phyloP scores from a whole-genome alignment of 2,113 vertebrate genomes.

The Cheirogaleus medius region DNA sequence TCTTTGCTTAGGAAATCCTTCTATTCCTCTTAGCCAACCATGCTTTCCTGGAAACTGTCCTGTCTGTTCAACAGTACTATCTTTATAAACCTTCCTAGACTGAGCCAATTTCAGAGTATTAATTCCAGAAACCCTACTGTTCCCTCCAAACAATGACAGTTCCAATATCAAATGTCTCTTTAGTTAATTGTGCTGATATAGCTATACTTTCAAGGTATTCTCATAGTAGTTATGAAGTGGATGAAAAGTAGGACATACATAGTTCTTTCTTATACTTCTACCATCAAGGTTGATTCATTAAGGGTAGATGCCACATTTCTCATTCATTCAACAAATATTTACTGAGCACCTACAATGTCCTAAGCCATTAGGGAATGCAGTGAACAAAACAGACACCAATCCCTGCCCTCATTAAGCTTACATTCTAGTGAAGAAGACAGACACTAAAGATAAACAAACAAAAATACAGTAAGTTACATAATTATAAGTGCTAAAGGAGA shows the following conservation, averaged over 20 bases:
- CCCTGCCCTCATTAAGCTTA: not conserved
- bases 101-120: not conserved
- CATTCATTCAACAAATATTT: not conserved
- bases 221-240: not conserved
- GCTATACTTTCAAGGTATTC: not conserved
- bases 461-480: not conserved
- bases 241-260: not conserved
- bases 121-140: not conserved
- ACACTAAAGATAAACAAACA: not conserved
- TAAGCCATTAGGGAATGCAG: not conserved
- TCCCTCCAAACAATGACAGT: not conserved
- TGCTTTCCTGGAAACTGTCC: not conserved
- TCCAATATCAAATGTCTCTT: not conserved
- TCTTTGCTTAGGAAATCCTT: not conserved
- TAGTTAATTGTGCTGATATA: not conserved
- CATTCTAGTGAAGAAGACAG: not conserved
- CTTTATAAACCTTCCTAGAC: not conserved
- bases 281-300: not conserved
- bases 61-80: not conserved
- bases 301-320: not conserved
- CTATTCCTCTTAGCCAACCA: not conserved
- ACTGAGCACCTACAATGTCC: not conserved
- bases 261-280: not conserved
- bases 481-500: not conserved
- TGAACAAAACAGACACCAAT: not conserved